Evolutionary conservation across 1,140 invertebrate genomes (phyloP).

Genomic region (Lasaia peninsularis): DNA sequence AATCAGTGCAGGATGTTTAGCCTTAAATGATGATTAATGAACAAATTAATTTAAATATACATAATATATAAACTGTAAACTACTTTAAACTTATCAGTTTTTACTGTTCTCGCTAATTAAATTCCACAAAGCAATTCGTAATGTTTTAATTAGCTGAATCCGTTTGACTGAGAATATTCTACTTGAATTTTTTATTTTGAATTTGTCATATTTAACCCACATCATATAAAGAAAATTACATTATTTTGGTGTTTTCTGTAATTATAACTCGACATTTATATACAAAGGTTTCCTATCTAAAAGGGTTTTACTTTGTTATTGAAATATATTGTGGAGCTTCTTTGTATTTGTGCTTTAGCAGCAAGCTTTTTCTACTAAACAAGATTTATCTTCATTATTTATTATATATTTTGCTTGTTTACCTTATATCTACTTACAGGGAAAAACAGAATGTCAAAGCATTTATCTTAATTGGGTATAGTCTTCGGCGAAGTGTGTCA

Average conservation of each 20-base stretch:
- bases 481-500: neutral
- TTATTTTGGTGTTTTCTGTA: too few relatives aligned
- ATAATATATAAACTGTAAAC: too few relatives aligned
- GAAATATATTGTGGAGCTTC: neutral
- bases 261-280: neutral
- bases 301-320: neutral
- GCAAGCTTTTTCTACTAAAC: neutral
- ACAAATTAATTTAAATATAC: too few relatives aligned
- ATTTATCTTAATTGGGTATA: slow-evolving; percentile 4
- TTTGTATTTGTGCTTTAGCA: neutral
- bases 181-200: neutral
- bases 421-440: neutral
- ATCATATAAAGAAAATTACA: too few relatives aligned
- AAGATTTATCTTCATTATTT: neutral
- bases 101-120: neutral
- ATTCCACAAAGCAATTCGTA: neutral
- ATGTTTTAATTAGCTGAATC: neutral
- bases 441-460: neutral
- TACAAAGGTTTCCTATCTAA: too few relatives aligned
- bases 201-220: neutral
- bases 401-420: neutral
- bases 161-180: neutral
- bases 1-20: too few relatives aligned
- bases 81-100: too few relatives aligned
- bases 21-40: too few relatives aligned